Evolutionary conservation across 2,888 invertebrate genomes (phyloP), one percentile per base, ranked within the genome.

Genomic region (Nemurella pictetii): DNA sequence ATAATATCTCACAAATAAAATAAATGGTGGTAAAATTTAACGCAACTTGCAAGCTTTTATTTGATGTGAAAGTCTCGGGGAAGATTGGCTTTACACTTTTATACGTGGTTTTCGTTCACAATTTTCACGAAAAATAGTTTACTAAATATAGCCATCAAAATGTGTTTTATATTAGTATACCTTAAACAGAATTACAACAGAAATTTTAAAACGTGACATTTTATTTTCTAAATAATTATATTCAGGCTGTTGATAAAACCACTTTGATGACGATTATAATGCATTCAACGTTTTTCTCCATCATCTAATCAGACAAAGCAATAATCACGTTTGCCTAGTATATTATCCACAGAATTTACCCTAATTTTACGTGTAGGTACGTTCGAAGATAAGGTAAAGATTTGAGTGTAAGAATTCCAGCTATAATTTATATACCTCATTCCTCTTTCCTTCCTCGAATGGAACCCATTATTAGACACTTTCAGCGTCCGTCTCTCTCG

Each of bases 391-490:
- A 55, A 55, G 12, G 55, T 55, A 55, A 55, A 55, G 55, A 55
- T 55, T 55, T 55, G 78, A 78, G 28, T 30, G n/a, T 28, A 78
- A 78, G 78, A 82, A 72, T 81, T 29, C 28, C 25, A n/a, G 80
- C 83, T 72, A 85, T 85, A 85, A 85, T 83, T 83, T 83, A 80
- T 55, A 75, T 27, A n/a, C 55, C 75, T 35, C 80, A 80, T 77
- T 80, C 83, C 83, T 80, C 83, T 80, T 83, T 83, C 73, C 80
- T 83, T 83, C 85, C 28, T 35, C 26, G 80, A 73, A 85, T 83
- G 80, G 83, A 85, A 85, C 85, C 85, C 85, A 83, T 85, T 83
- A 85, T 85, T 85, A 85, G 83, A 83, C 83, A 85, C 83, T 83
- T 85, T 81, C 82, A 82, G 27, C 77, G 85, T 82, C 72, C 28